Evolutionary conservation across 2,888 invertebrate species (phyloP), one percentile per base, ranked within the genome.

Genomic region (Drosophila atroscutellata): DNA sequence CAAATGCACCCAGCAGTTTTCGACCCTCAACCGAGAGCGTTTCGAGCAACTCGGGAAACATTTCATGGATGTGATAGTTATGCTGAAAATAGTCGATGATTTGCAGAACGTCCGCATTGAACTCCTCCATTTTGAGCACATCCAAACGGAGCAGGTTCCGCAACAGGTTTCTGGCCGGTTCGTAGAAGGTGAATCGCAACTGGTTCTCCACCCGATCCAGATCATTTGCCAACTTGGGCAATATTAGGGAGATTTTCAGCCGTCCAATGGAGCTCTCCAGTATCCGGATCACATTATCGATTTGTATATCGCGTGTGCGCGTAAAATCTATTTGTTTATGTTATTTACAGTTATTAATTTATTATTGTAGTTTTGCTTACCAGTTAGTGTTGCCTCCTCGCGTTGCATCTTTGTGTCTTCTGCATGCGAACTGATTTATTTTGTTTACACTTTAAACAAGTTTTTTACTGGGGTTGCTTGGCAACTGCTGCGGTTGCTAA

Each of bases 41-140:
- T 3, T 74, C 70, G 4, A 77, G 28, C 2, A 68, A 13, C 0
- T 70, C 54, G 0, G 86, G 82, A 30, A 88, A 86, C 9, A 79
- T 30, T 1, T 62, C 30, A 9, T 55, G 39, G 3, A 86, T 77
- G 1, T 36, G 7, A 45, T 52, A 51, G 13, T 86, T 62, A 1
- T 15, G 30, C 26, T 84, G 73, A 32, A 86, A 86, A 42, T 74
- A 86, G 24, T 82, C 77, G 3, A 86, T 72, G 0, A 75, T 62
- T 0, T 13, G 37, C 2, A 86, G 58, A 0, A 80, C 68, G 2
- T 75, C 72, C 3, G 52, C 55, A 56, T 86, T 69, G 4, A 83
- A 32, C 7, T 73, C 52, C 20, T 77, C 59, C 9, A 47, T 65
- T 2, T 66, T 55, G 1, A 67, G 54, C 3, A 39, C 32, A 5